These are phyloP conservation scores for Rhyacophila evoluta DNA, from an alignment of 2,888 invertebrate genomes.

Conservation along the genomic window DNA sequence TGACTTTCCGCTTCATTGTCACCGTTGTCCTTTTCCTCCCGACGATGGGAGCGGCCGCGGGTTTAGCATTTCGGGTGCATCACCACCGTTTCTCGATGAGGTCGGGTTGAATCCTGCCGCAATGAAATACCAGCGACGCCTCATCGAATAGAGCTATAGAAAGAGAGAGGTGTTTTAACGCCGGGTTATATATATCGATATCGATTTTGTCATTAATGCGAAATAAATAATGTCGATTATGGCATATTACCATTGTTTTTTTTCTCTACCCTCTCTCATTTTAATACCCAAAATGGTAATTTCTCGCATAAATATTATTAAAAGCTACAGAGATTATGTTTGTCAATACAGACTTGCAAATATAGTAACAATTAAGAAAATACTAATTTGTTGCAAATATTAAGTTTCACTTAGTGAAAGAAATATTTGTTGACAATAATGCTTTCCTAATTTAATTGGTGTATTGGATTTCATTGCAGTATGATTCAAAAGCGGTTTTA, in stretches of 20 bases:
- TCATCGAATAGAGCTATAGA: slow-evolving; percentile 56
- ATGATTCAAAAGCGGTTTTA: too few relatives aligned
- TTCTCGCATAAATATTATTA: too few relatives aligned
- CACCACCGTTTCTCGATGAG: too few relatives aligned
- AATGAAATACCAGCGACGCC: slow-evolving; percentile 46
- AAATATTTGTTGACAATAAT: too few relatives aligned
- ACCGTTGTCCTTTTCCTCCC: slow-evolving; percentile 56
- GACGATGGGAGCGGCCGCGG: slow-evolving; percentile 61
- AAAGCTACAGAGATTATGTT: too few relatives aligned
- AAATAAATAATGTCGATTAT: slow-evolving; percentile 21
- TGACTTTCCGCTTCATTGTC: slow-evolving; percentile 60
- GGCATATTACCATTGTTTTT: slow-evolving; percentile 7
- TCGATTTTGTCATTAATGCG: not conserved
- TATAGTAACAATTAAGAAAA: too few relatives aligned
- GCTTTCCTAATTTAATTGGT: too few relatives aligned
- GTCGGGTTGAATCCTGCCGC: slow-evolving; percentile 54
- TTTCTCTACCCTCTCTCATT: not conserved
- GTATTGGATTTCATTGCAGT: too few relatives aligned
- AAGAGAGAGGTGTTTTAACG: slow-evolving; percentile 56
- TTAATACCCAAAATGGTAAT: too few relatives aligned
- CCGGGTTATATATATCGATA: slow-evolving; percentile 8
- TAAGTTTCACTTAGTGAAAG: too few relatives aligned
- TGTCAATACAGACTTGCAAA: too few relatives aligned
- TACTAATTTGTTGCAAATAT: too few relatives aligned
- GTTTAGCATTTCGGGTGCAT: slow-evolving; percentile 60